phyloP scores from a whole-genome alignment of 2,888 invertebrate genomes.

The Leptogaster cylindrica region DNA sequence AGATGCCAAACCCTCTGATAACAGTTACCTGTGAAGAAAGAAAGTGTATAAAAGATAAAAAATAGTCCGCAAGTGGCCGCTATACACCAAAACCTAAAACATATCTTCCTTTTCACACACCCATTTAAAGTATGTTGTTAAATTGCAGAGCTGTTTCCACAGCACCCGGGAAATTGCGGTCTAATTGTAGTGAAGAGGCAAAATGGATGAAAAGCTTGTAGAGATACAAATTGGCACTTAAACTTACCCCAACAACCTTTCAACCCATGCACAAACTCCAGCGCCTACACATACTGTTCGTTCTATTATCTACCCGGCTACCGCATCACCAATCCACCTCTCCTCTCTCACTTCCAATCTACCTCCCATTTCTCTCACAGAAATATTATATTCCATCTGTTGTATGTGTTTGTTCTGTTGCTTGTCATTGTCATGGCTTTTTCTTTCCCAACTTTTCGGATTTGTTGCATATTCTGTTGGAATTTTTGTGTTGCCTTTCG shows the following conservation, averaged over 20 bases:
- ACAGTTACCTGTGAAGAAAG: too few species aligned
- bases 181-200: constrained; percentile 38
- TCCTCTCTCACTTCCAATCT: background rate
- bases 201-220: constrained; percentile 38
- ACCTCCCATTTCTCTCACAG: background rate
- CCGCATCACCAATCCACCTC: background rate
- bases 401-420: constrained; percentile 4
- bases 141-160: constrained; percentile 35
- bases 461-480: constrained; percentile 8
- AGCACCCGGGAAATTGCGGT: constrained; percentile 37
- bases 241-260: constrained; percentile 42
- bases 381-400: background rate
- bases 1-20: too few species aligned
- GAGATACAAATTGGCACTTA: constrained; percentile 43
- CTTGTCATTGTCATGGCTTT: constrained; percentile 20
- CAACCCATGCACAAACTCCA: constrained; percentile 22
- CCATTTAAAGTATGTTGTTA: constrained; percentile 37
- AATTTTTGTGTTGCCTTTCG: background rate
- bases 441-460: constrained; percentile 1
- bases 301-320: constrained; percentile 2
- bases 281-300: constrained; percentile 11
- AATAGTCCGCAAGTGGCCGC: too few species aligned
- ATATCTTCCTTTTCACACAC: too few species aligned
- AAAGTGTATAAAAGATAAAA: too few species aligned
- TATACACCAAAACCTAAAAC: too few species aligned